These are phyloP conservation scores for Entomobrya proxima DNA, from an alignment of 2,888 invertebrate genomes.

Conservation along the genomic window DNA sequence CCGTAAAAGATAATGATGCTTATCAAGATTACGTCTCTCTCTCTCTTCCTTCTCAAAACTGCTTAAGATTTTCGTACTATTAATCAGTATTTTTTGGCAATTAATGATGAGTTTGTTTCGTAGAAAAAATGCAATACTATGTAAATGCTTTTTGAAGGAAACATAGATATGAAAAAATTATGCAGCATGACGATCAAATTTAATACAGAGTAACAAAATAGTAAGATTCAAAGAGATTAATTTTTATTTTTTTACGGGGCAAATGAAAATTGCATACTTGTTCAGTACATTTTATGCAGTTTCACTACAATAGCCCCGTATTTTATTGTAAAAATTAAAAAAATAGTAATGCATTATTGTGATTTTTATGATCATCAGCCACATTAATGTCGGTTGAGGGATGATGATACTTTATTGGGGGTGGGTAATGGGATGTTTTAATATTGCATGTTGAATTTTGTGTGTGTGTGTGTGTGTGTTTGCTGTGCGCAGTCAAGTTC, in stretches of 20 bases:
- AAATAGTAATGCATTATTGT: conserved; percentile 14
- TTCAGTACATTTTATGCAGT: too few species aligned
- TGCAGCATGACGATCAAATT: too few species aligned
- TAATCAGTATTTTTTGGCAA: conserved; percentile 13
- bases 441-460: too few species aligned
- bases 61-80: neutral
- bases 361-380: conserved; percentile 7
- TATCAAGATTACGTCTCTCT: neutral
- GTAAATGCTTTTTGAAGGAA: too few species aligned
- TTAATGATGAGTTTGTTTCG: neutral
- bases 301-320: too few species aligned
- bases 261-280: too few species aligned
- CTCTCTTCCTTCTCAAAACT: neutral
- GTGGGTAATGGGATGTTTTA: conserved; percentile 33
- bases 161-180: too few species aligned
- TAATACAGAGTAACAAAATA: too few species aligned
- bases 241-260: too few species aligned
- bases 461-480: too few species aligned
- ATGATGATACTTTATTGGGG: neutral
- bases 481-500: conserved; percentile 31
- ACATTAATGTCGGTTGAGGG: neutral
- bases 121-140: neutral
- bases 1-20: neutral
- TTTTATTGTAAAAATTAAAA: too few species aligned
- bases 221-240: too few species aligned